Conservation (phyloP, 2,113 vertebrate species). For the Hippolais icterina region DNA sequence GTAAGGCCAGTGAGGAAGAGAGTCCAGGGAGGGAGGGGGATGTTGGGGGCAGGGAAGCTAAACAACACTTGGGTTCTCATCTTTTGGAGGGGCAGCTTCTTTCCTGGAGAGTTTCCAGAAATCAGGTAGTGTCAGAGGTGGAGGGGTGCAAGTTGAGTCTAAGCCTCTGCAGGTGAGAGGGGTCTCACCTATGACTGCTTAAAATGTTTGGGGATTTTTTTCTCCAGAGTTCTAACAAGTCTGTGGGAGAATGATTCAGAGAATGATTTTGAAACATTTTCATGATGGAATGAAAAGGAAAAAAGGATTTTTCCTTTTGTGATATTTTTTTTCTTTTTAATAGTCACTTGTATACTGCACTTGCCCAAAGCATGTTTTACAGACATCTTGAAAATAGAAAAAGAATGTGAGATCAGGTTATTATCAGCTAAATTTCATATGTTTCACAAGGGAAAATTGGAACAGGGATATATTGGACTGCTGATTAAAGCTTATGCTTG, state of each 20-base stretch:
- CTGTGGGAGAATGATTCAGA: background rate
- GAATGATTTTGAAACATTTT: background rate
- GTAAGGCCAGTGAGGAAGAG: background rate
- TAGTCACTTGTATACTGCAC: background rate
- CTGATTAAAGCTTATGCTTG: background rate
- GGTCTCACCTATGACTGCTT: background rate
- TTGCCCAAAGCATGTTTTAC: background rate
- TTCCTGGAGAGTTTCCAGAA: background rate
- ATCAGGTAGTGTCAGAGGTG: background rate
- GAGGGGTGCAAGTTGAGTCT: background rate
- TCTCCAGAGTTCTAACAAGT: background rate
- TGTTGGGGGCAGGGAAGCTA: background rate
- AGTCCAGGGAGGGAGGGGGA: background rate
- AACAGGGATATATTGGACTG: background rate
- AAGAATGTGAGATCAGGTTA: background rate
- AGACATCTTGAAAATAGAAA: background rate
- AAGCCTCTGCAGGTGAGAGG: background rate
- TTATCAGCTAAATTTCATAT: background rate
- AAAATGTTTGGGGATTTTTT: background rate
- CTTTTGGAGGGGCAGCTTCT: background rate
- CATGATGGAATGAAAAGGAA: background rate
- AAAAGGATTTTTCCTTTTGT: background rate
- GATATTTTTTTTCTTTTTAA: background rate
- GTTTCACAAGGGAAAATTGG: background rate
- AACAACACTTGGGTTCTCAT: background rate